phyloP scores from a whole-genome alignment of 2,797 vertebrate species.

The Danio aesculapii region DNA sequence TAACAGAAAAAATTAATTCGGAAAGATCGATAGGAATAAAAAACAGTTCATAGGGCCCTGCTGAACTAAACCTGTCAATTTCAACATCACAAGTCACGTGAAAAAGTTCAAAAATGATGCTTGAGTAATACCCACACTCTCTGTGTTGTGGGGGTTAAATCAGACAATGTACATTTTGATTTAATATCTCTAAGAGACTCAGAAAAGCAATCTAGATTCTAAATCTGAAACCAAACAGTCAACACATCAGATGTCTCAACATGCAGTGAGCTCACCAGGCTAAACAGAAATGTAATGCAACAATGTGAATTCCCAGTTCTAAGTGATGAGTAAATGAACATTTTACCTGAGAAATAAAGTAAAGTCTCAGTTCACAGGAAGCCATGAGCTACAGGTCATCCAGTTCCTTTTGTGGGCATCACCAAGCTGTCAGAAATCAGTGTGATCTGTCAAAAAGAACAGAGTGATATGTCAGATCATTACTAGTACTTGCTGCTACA shows the following conservation, averaged over 20 bases:
- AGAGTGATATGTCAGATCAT: conserved; percentile 1
- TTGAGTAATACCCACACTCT: not conserved
- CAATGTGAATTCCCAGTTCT: not conserved
- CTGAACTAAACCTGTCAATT: not conserved
- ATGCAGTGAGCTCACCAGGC: conserved; percentile 1
- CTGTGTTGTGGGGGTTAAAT: not conserved
- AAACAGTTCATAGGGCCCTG: too few species aligned
- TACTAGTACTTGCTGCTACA: conserved; percentile 25
- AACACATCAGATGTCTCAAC: not conserved
- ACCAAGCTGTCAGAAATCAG: not conserved
- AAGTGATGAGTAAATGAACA: not conserved
- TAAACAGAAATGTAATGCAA: not conserved
- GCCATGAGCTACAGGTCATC: conserved; percentile 2
- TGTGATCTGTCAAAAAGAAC: conserved; percentile 33
- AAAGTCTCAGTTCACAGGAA: not conserved
- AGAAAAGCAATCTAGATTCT: not conserved
- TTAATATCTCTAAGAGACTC: too few species aligned
- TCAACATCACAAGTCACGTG: not conserved
- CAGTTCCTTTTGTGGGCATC: not conserved
- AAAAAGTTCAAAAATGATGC: not conserved
- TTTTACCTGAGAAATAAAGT: not conserved
- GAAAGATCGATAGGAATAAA: too few species aligned
- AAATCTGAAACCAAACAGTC: not conserved
- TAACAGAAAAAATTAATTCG: too few species aligned
- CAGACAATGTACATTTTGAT: too few species aligned